Base-by-base conservation (phyloP, 2,888 invertebrate species). In the Labia minor region DNA sequence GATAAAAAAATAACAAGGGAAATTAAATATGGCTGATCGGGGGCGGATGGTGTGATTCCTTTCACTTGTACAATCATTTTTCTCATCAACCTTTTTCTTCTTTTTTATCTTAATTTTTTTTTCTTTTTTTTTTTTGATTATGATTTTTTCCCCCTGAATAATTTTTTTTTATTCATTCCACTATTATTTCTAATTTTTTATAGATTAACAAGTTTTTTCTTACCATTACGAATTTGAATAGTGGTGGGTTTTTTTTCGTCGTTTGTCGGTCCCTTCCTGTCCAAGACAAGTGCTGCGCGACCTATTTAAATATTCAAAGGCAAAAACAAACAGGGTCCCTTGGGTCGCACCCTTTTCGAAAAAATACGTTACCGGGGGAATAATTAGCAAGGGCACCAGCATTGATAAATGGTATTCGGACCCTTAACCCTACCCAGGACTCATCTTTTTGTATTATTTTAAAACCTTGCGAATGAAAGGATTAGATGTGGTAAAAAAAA, bases 121-220 rank as follows among this genome's bases (percentile, higher is more conserved):
- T 6, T 14, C 37, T 19, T 21, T 21, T 6, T 21, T 16, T 16
- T 21, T 26, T 49, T 61, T 26, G 8, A 64, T 64, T 14, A 19
- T 6, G 14, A 37, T 33, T 62, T 26, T 62, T 37, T 33, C 49
- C 21, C 37, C 33, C 49, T 49, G 33, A 20, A 61, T 19, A 33
- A 26, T 67, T 64, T 64, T 64, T 61, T 64, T 33, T 61, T 66
- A 21, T 37, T 62, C 1, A 19, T 62, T 19, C 61, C 19, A 64
- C 20, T 49, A 10, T 63, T 67, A 63, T 64, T 21, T 61, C 18
- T n/a, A 20, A 49, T 65, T 65, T 62, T 62, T 16, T 65, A 61
- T 62, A 18, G 63, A 49, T 49, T 49, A 49, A 21, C 65, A 37
- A 6, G 14, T 37, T 16, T 61, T 16, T 20, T 8, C 20, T 37